Conservation (phyloP, 2,797 vertebrate species). For the Gouania willdenowi region DNA sequence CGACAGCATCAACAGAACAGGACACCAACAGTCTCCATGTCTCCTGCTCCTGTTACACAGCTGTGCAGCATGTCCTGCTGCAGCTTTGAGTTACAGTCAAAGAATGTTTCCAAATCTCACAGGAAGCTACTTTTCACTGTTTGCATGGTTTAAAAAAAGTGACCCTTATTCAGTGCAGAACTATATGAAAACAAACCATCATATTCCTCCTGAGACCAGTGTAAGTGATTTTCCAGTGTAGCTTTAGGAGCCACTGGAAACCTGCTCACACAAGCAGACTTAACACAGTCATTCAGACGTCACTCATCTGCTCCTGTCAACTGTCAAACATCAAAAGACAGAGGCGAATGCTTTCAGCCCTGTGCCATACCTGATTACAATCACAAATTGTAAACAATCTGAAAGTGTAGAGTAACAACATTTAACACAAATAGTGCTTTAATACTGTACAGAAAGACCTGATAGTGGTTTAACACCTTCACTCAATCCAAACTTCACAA, state of each 20-base stretch:
- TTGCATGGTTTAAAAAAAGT: background rate
- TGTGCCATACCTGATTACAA: slow-evolving; percentile 19
- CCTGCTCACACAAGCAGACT: background rate
- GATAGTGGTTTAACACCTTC: background rate
- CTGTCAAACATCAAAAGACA: slow-evolving; percentile 32
- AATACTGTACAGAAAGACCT: background rate
- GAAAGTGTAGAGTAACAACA: background rate
- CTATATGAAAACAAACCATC: too few relatives aligned
- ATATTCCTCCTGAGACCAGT: too few relatives aligned
- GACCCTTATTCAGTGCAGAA: too few relatives aligned
- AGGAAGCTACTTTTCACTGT: background rate
- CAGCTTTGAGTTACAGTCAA: slow-evolving; percentile 9
- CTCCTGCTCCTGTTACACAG: slow-evolving; percentile 22
- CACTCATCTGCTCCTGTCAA: background rate
- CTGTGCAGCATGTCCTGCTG: background rate
- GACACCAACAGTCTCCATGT: slow-evolving; percentile 21
- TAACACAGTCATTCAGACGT: slow-evolving; percentile 2
- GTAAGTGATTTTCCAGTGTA: too few relatives aligned
- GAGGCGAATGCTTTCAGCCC: slow-evolving; percentile 26
- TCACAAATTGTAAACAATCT: too few relatives aligned
- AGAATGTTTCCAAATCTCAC: slow-evolving; percentile 12
- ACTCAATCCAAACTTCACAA: slow-evolving; percentile 9
- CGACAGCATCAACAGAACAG: background rate
- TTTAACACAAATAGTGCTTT: background rate
- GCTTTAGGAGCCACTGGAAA: background rate